Base-by-base conservation (phyloP, 1,140 invertebrate genomes). In the Acromyrmex charruanus region DNA sequence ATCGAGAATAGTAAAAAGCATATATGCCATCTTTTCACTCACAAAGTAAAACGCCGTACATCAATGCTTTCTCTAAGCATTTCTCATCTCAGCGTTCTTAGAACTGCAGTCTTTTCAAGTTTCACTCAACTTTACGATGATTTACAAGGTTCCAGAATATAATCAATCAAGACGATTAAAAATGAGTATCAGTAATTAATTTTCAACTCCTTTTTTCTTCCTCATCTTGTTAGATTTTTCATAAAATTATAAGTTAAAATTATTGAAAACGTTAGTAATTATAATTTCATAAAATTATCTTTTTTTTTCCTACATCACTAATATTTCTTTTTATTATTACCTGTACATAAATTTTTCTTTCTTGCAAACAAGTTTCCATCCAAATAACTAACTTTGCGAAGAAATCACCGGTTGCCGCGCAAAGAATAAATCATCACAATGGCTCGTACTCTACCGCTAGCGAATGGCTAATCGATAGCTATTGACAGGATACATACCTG, bases 1-100 rank as follows among this genome's bases (percentile, higher is more conserved):
- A 31, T 58, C 18, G 69, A 25, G 55, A 28, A 75, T 75, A 84
- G 25, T 51, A 61, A 74, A 51, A 51, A 75, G 31, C n/a, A 75
- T 35, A 49, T 18, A 74, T 9, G n/a, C 12, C 49, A 18, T 10
- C n/a, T 84, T 84, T 61, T 84, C 63, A 84, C 25, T 49, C 58
- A 3, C 16, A 1, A 3, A 31, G 35, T n/a, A n/a, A 79, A 3
- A 18, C 31, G 25, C 55, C 21, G 25, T 49, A 51, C 44, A 63
- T 61, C 80, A 63, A 39, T 16, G 25, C 3, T 63, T 61, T 75
- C 35, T 84, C 55, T 61, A n/a, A 72, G 49, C 14, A 58, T 81
- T 35, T 14, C 66, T n/a, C 14, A 31, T 35, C 21, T 21, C 31
- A 21, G n/a, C 31, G n/a, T 53, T 68, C 44, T 80, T 35, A 44